phyloP scores from a whole-genome alignment of 1,140 invertebrate species.

The Psilanteris sp. region DNA sequence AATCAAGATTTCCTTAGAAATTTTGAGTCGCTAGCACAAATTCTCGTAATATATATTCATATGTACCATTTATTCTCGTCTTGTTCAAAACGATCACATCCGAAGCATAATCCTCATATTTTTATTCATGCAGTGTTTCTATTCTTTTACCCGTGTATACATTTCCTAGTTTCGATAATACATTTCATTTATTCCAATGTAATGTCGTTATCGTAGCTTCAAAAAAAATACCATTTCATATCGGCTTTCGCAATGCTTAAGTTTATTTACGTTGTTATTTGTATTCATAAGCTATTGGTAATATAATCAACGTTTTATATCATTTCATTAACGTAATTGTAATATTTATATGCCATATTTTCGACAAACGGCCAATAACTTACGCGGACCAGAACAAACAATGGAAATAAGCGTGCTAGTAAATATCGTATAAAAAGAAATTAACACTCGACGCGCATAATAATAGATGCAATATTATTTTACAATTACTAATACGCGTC shows the following conservation, averaged over 20 bases:
- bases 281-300: constrained; percentile 26
- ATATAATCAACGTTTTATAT: too few relatives aligned
- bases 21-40: constrained; percentile 34
- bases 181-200: constrained; percentile 51
- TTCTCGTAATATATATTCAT: constrained; percentile 44
- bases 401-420: too few relatives aligned
- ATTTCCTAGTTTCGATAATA: constrained; percentile 38
- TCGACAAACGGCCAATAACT: too few relatives aligned
- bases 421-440: too few relatives aligned
- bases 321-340: too few relatives aligned
- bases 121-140: constrained; percentile 44
- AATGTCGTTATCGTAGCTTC: constrained; percentile 36
- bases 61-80: constrained; percentile 40
- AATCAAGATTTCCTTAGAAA: constrained; percentile 38
- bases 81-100: constrained; percentile 12
- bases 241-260: constrained; percentile 32
- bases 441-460: too few relatives aligned
- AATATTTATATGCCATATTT: too few relatives aligned
- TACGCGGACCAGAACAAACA: too few relatives aligned
- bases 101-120: constrained; percentile 35
- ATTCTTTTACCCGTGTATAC: constrained; percentile 34
- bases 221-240: constrained; percentile 26
- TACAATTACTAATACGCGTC: too few relatives aligned
- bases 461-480: too few relatives aligned
- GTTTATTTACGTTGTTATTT: constrained; percentile 28